phyloP scores from a whole-genome alignment of 2,113 vertebrate genomes.

The Nothocercus julius region DNA sequence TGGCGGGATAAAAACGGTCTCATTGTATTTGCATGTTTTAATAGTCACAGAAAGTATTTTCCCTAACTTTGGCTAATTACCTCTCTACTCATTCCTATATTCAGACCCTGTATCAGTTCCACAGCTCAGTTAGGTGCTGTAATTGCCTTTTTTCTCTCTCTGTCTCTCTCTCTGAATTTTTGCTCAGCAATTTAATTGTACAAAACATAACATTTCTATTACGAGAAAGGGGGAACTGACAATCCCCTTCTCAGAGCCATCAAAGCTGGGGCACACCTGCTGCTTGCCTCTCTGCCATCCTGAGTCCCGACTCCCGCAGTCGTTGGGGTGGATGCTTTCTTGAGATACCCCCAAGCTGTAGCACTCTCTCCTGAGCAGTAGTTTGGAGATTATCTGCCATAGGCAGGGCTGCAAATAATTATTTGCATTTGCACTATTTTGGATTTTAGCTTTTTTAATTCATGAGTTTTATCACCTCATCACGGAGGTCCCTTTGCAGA shows the following conservation, averaged over 20 bases:
- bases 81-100: too few relatives aligned
- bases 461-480: neutral
- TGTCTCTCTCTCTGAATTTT: neutral
- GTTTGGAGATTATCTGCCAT: neutral
- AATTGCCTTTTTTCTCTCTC: neutral
- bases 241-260: neutral
- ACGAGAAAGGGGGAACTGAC: rapidly evolving
- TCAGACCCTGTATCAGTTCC: neutral
- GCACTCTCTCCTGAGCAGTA: neutral
- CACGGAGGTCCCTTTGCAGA: neutral
- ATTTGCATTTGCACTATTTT: neutral
- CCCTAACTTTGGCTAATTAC: neutral
- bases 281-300: neutral
- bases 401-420: neutral
- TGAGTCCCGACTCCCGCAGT: neutral
- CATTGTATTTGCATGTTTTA: neutral
- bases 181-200: neutral
- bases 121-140: rapidly evolving
- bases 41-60: neutral
- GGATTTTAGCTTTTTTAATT: neutral
- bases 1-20: rapidly evolving
- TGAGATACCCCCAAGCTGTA: neutral
- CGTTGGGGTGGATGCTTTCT: neutral
- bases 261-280: rapidly evolving
- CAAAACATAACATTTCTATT: neutral